Conservation (phyloP, 2,888 invertebrate species). For the Plagodis dolabraria region DNA sequence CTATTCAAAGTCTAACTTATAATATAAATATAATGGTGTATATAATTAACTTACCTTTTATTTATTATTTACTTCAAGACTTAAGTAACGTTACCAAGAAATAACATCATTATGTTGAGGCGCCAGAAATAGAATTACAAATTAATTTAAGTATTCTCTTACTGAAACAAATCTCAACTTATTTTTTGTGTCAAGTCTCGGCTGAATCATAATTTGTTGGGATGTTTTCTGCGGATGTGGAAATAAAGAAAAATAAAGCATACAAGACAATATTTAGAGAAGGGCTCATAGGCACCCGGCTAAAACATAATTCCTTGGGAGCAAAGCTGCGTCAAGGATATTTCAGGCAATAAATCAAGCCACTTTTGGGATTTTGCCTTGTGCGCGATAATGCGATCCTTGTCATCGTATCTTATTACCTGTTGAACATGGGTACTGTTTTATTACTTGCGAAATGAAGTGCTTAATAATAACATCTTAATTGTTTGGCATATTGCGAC, state of each 20-base stretch:
- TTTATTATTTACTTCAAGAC: too few relatives aligned
- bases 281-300: constrained; percentile 41
- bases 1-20: too few relatives aligned
- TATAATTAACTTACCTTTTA: too few relatives aligned
- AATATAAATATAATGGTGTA: too few relatives aligned
- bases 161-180: constrained; percentile 25
- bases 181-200: constrained; percentile 27
- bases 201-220: constrained; percentile 28
- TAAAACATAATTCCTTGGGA: constrained; percentile 55
- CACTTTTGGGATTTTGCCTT: constrained; percentile 63
- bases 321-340: constrained; percentile 57
- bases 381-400: constrained; percentile 66
- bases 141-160: constrained; percentile 23
- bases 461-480: constrained; percentile 32
- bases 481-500: constrained; percentile 25
- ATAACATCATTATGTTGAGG: background rate
- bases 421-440: constrained; percentile 65
- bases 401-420: constrained; percentile 72
- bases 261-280: constrained; percentile 34
- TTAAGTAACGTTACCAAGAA: too few relatives aligned
- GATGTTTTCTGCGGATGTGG: constrained; percentile 29
- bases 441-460: constrained; percentile 51
- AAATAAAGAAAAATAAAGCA: constrained; percentile 33
- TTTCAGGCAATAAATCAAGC: constrained; percentile 66
- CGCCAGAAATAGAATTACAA: constrained; percentile 14